Evolutionary conservation across 2,888 invertebrate genomes (phyloP).

Genomic region (Omphaloscelis lunosa): DNA sequence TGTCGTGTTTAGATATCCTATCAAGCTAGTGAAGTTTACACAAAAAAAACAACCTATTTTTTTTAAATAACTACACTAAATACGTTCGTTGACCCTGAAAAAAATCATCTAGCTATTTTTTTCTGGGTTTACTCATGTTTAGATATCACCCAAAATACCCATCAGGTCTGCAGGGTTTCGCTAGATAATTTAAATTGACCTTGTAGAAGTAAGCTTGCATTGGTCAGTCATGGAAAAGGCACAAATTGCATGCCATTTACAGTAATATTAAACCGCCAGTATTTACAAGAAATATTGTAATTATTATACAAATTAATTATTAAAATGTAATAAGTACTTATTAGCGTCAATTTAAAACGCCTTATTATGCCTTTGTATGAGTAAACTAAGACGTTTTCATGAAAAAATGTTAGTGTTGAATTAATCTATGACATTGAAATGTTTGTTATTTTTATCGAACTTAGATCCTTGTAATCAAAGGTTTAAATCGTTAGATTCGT

Average conservation of each 20-base stretch:
- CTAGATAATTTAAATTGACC: neutral
- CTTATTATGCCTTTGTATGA: slow-evolving; percentile 45
- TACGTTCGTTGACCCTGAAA: neutral
- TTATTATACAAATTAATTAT: slow-evolving; percentile 27
- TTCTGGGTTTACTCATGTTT: neutral
- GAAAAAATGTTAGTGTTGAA: neutral
- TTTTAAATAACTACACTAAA: neutral
- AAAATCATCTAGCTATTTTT: neutral
- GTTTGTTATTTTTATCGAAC: neutral
- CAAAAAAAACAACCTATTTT: neutral
- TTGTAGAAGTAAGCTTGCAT: neutral
- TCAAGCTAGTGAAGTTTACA: neutral
- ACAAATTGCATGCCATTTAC: slow-evolving; percentile 45
- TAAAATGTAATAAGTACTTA: slow-evolving; percentile 24
- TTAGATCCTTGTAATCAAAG: too few relatives aligned
- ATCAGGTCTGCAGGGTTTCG: neutral
- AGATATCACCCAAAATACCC: neutral
- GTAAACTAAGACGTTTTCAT: neutral
- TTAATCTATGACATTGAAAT: neutral
- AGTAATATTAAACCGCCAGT: slow-evolving; percentile 49
- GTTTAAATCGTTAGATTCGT: too few relatives aligned
- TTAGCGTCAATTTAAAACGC: slow-evolving; percentile 53
- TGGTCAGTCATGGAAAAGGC: slow-evolving; percentile 7
- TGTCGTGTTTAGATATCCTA: too few relatives aligned
- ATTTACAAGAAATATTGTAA: slow-evolving; percentile 49